phyloP scores from a whole-genome alignment of 2,797 vertebrate genomes.

The Masticophis lateralis region DNA sequence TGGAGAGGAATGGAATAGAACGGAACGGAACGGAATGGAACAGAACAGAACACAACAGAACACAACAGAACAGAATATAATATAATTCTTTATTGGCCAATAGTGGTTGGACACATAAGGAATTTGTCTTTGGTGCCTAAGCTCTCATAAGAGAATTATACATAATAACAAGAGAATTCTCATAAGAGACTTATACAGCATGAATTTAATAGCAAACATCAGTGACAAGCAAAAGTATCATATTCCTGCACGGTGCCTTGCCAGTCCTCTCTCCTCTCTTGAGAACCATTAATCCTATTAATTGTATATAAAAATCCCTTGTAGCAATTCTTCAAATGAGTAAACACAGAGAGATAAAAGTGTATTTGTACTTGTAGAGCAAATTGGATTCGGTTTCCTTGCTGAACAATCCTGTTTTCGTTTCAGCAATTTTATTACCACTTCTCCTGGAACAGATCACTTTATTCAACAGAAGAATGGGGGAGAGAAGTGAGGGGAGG shows the following conservation, averaged over 20 bases:
- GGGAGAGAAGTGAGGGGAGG: slow-evolving; percentile 55
- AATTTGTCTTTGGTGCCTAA: too few relatives aligned
- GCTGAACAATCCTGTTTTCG: slow-evolving; percentile 76
- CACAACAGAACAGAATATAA: too few relatives aligned
- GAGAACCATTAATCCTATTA: slow-evolving; percentile 75
- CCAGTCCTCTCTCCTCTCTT: slow-evolving; percentile 42
- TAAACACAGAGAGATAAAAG: slow-evolving; percentile 77
- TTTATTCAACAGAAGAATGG: slow-evolving; percentile 75
- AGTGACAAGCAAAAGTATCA: slow-evolving; percentile 1
- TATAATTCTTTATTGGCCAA: too few relatives aligned
- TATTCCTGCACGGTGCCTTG: slow-evolving; percentile 50
- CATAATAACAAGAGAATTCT: too few relatives aligned
- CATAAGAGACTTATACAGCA: background rate
- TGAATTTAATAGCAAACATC: background rate
- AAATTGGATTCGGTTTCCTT: slow-evolving; percentile 78
- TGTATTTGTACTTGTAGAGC: slow-evolving; percentile 71
- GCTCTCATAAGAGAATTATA: too few relatives aligned
- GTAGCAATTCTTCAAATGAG: slow-evolving; percentile 80
- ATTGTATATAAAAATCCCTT: slow-evolving; percentile 72
- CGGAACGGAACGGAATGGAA: too few relatives aligned
- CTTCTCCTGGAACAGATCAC: slow-evolving; percentile 80
- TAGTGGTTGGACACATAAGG: too few relatives aligned
- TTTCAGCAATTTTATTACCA: slow-evolving; percentile 82
- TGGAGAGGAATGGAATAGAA: too few relatives aligned
- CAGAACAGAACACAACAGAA: too few relatives aligned